Base-by-base conservation (phyloP, 2,113 vertebrate species). In the Vanacampus margaritifer region DNA sequence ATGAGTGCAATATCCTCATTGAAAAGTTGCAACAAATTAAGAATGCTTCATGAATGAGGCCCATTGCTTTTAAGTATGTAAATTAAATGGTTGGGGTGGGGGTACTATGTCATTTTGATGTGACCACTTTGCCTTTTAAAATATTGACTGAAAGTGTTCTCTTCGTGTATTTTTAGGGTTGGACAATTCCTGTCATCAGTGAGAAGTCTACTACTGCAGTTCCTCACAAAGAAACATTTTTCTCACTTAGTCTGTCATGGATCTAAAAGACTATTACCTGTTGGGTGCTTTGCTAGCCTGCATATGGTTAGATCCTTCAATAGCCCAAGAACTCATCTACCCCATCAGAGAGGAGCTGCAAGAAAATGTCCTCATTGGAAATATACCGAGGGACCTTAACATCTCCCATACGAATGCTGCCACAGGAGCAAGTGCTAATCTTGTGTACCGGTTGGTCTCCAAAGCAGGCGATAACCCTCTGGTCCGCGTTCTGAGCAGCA, bases 311-410 rank as follows among this genome's bases (percentile, higher is more conserved):
- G 97, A 98, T 93, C 97, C 96, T 50, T 93, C 96, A 82, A 88
- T 98, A 88, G 96, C 97, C 86, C 96, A 98, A 93, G 97, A 99
- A 92, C 94, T 98, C 78, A 98, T 97, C 91, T 99, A 99, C 88
- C 96, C 96, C 74, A 98, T 99, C 88, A 93, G 95, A 86, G 97
- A 99, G 89, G 97, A 99, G 86, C 85, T 99, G 91, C 97, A 97
- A 83, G 97, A 98, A 92, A 98, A 98, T 72, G 93, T 97, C 83
- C 97, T 98, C 82, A 97, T 99, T 92, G 97, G 97, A 91, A 99
- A 97, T 91, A 98, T 99, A 97, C 96, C 97, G 94, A 96, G 96
- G 94, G 97, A 98, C 91, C 89, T 99, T 87, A 99, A 98, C 91
- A 97, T 98, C 91, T 98, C 97, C 82, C 97, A 97, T 84, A 95